Evolutionary conservation across 2,797 vertebrate species (phyloP).

Genomic region (Propithecus deckenii): DNA sequence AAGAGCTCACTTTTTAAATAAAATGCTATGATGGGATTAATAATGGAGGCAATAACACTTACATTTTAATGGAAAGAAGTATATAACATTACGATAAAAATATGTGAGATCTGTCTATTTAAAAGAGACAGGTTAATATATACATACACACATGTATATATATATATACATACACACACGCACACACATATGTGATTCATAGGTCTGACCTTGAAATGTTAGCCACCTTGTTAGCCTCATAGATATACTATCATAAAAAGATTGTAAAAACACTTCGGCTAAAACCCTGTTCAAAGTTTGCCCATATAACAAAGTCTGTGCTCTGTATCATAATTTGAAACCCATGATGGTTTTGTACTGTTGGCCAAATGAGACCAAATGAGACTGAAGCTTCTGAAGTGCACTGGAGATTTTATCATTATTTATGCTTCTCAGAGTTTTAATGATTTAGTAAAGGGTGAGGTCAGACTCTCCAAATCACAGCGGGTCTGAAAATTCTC

Average conservation of each 20-base stretch:
- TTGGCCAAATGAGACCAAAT: background rate
- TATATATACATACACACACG: too few species aligned
- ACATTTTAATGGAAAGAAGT: background rate
- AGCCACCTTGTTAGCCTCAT: background rate
- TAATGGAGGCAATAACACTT: background rate
- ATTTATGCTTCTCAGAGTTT: conserved; percentile 6
- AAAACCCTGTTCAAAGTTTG: background rate
- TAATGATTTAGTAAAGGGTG: conserved; percentile 15
- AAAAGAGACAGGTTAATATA: background rate
- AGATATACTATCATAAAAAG: background rate
- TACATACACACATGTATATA: too few species aligned
- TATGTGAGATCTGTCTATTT: background rate
- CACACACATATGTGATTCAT: background rate
- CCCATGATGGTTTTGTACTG: background rate
- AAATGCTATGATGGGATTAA: background rate
- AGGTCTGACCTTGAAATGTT: background rate
- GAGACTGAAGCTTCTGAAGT: background rate
- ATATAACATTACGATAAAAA: background rate
- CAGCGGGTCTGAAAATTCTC: background rate
- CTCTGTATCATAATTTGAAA: background rate
- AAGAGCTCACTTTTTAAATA: background rate
- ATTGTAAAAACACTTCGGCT: background rate
- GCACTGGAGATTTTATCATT: background rate
- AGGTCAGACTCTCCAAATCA: conserved; percentile 25
- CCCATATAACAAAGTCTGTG: background rate